Conservation (phyloP, 2,113 vertebrate species). For the Leptobrachium ailaonicum region DNA sequence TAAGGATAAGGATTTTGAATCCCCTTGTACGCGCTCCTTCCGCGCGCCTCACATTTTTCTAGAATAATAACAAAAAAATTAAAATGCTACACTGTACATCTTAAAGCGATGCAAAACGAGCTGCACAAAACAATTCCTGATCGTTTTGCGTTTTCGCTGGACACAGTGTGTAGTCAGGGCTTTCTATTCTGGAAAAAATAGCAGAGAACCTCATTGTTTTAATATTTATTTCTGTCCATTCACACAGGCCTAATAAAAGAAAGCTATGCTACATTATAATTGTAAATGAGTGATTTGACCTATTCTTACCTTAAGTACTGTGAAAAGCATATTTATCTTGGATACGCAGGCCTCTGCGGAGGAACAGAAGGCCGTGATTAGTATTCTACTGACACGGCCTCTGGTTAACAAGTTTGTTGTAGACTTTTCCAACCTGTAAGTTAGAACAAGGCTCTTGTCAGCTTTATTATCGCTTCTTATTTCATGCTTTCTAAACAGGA, state of each 20-base stretch:
- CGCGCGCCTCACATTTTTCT: too few species aligned
- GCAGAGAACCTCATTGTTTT: too few species aligned
- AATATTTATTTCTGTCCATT: too few species aligned
- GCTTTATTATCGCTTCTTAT: neutral
- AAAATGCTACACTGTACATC: too few species aligned
- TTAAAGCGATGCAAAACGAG: too few species aligned
- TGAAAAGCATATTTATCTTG: neutral
- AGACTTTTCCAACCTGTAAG: constrained; percentile 6
- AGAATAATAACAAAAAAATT: too few species aligned
- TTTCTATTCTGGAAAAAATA: too few species aligned
- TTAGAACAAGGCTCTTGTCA: constrained; percentile 10
- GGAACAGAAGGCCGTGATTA: constrained; percentile 1
- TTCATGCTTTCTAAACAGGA: constrained; percentile 1
- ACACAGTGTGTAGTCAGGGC: too few species aligned
- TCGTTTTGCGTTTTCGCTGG: too few species aligned
- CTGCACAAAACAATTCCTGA: too few species aligned
- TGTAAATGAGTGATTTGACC: neutral
- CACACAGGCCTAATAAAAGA: neutral
- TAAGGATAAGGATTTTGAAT: too few species aligned
- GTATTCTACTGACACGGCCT: neutral
- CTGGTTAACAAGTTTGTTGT: constrained; percentile 6
- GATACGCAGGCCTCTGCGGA: neutral
- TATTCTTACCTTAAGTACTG: neutral
- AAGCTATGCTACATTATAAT: neutral
- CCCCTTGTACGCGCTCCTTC: too few species aligned